Conservation (phyloP, 2,888 invertebrate species). For the Fissipunctia ypsillon region DNA sequence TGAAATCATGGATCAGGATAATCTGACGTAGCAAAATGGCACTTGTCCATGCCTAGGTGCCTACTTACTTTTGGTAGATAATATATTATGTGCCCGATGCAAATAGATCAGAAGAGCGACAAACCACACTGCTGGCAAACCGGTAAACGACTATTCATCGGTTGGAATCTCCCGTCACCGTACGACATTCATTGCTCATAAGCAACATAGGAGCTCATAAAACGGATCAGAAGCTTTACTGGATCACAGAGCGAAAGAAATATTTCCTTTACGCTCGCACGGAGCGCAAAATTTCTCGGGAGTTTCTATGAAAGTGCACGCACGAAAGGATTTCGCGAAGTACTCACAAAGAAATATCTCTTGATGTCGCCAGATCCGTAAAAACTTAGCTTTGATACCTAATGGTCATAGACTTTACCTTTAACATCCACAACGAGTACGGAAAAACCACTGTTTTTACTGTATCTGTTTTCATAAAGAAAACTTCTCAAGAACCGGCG, state of each 20-base stretch:
- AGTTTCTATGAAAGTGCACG: slow-evolving; percentile 74
- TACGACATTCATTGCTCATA: slow-evolving; percentile 81
- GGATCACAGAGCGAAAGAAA: slow-evolving; percentile 83
- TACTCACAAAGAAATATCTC: slow-evolving; percentile 70
- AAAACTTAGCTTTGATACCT: slow-evolving; percentile 27
- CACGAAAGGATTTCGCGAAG: slow-evolving; percentile 75
- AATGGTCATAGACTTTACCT: slow-evolving; percentile 25
- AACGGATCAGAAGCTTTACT: slow-evolving; percentile 83
- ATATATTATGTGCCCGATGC: not conserved
- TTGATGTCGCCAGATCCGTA: slow-evolving; percentile 50
- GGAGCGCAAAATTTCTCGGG: slow-evolving; percentile 72
- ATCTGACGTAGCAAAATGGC: not conserved
- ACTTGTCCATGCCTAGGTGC: not conserved
- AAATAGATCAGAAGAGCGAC: slow-evolving; percentile 6
- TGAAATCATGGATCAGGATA: slow-evolving; percentile 18
- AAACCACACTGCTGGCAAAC: slow-evolving; percentile 16
- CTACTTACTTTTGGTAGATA: not conserved
- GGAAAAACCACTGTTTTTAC: not conserved
- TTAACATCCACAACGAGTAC: not conserved
- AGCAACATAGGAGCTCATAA: slow-evolving; percentile 82
- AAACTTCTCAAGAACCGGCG: slow-evolving; percentile 1
- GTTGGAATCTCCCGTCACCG: slow-evolving; percentile 70
- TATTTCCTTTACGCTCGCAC: slow-evolving; percentile 80
- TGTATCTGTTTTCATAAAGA: slow-evolving; percentile 7
- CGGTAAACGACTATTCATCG: slow-evolving; percentile 58